Percentiles rank a stretch among this genome's conserved stretches.
These are phyloP conservation scores for Dromas ardeola DNA, from an alignment of 2,113 vertebrate genomes.

Conservation along the genomic window DNA sequence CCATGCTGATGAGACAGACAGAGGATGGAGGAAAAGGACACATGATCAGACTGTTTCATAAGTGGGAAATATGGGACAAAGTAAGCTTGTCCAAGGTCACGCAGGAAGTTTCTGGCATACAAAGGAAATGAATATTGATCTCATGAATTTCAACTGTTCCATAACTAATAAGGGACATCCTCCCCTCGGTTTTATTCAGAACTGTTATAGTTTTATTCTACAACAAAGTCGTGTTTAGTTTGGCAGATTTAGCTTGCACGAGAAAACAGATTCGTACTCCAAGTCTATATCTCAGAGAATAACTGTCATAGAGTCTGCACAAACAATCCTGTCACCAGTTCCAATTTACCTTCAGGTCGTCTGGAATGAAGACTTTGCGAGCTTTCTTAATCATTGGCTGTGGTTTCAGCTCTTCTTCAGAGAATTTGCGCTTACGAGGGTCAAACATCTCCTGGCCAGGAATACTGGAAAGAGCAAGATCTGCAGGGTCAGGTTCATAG, in stretches of 20 bases:
- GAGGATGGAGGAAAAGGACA: slow-evolving; percentile 17
- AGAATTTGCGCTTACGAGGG: slow-evolving; percentile 95
- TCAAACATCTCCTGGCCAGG: slow-evolving; percentile 98
- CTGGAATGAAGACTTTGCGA: slow-evolving; percentile 95
- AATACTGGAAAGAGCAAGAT: slow-evolving; percentile 96
- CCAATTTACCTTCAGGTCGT: slow-evolving; percentile 95
- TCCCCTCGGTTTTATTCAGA: not conserved
- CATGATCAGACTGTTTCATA: slow-evolving; percentile 16
- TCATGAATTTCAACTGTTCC: slow-evolving; percentile 25
- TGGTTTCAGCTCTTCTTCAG: slow-evolving; percentile 94
- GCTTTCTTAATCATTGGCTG: slow-evolving; percentile 99
- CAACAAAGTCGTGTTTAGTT: not conserved
- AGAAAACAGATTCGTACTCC: not conserved
- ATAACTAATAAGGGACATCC: not conserved
- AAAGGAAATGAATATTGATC: slow-evolving; percentile 59
- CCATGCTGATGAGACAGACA: not conserved
- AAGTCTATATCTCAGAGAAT: not conserved
- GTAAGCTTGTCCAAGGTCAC: slow-evolving; percentile 15
- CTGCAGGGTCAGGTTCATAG: slow-evolving; percentile 94
- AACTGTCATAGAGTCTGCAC: not conserved
- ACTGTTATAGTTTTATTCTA: not conserved
- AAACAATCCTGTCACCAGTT: slow-evolving; percentile 68
- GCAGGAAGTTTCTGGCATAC: slow-evolving; percentile 50
- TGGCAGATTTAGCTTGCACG: not conserved
- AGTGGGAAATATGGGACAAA: slow-evolving; percentile 45